phyloP scores from a whole-genome alignment of 2,797 vertebrate species.

The Fundulus diaphanus region DNA sequence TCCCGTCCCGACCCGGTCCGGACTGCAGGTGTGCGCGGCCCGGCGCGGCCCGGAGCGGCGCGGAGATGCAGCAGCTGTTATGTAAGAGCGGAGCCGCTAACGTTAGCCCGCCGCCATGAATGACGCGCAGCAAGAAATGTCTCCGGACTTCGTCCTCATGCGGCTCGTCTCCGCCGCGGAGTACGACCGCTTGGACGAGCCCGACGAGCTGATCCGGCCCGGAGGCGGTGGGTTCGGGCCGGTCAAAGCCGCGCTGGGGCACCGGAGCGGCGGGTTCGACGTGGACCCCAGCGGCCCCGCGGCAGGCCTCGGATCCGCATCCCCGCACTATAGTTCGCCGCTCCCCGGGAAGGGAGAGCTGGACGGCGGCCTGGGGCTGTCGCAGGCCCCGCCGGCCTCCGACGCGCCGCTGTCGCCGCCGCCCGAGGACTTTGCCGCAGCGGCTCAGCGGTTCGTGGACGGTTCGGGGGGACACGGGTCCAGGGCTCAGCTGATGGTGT shows the following conservation, averaged over 20 bases:
- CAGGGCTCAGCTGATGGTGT: conserved; percentile 87
- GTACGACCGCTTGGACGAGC: conserved; percentile 74
- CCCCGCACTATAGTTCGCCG: conserved; percentile 78
- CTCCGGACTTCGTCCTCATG: conserved; percentile 80
- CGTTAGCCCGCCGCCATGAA: conserved; percentile 68
- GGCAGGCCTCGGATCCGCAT: conserved; percentile 67
- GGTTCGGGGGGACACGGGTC: conserved; percentile 54
- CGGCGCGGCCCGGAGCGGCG: conserved; percentile 19
- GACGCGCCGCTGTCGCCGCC: conserved; percentile 50
- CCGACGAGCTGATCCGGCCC: conserved; percentile 58
- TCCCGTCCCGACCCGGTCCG: conserved; percentile 39
- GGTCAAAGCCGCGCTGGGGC: conserved; percentile 63
- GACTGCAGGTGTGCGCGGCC: conserved; percentile 31
- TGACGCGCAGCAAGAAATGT: conserved; percentile 76
- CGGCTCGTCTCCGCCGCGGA: conserved; percentile 76
- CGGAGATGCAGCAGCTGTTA: conserved; percentile 61
- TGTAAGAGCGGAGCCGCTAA: conserved; percentile 66
- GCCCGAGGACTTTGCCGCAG: conserved; percentile 47
- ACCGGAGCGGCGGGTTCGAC: conserved; percentile 62
- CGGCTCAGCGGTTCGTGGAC: conserved; percentile 70
- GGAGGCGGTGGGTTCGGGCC: conserved; percentile 74
- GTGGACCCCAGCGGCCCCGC: conserved; percentile 61
- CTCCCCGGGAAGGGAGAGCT: conserved; percentile 75
- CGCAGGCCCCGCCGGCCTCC: conserved; percentile 55
- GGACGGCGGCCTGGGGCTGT: conserved; percentile 79